Evolutionary conservation across 2,113 vertebrate genomes (phyloP), one percentile per base, ranked within the genome.

Genomic region (Apteryx owenii): DNA sequence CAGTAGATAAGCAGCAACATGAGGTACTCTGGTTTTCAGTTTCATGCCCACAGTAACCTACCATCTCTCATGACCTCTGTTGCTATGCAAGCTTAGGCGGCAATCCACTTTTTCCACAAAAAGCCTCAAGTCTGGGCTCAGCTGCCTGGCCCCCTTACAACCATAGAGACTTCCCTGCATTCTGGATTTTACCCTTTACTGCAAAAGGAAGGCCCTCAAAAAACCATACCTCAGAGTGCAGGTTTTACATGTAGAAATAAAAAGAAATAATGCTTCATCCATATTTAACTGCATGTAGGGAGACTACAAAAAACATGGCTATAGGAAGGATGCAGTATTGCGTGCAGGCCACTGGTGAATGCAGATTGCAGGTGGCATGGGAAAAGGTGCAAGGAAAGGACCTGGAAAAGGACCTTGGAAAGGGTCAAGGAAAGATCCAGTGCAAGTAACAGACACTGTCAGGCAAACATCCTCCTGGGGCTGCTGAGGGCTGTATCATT

Each of bases 341-440:
- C 50, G 11, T 31, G 50, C 46, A 72, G n/a, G 29, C 71, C 12
- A 5, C 44, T 46, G 22, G 44, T 58, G 56, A 60, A 48, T 48
- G 46, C 46, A 48, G 46, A 9, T 48, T 48, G 46, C 25, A 48
- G 29, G 9, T 6, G 29, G 7, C 46, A 60, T 13, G 0, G 0
- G 26, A 15, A 72, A 72, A 51, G 18, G 31, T 60, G 56, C 56
- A 60, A 60, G 9, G 6, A 25, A 71, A 80, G 9, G 8, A 50
- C 6, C 46, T 79, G 53, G 36, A 54, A 44, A 53, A 88, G 10
- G 11, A 60, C 31, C 16, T 31, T 18, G 6, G 7, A 28, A 71
- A 80, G 9, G 7, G 44, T 3, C 51, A 81, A 50, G 33, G 60
- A 44, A 48, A 88, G 11, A 12, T 65, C 28, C 38, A 42, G 25